Evolutionary conservation across 92 coral and sea anemone genomes (phyloP).

Genomic region (Plumapathes pennacea): DNA sequence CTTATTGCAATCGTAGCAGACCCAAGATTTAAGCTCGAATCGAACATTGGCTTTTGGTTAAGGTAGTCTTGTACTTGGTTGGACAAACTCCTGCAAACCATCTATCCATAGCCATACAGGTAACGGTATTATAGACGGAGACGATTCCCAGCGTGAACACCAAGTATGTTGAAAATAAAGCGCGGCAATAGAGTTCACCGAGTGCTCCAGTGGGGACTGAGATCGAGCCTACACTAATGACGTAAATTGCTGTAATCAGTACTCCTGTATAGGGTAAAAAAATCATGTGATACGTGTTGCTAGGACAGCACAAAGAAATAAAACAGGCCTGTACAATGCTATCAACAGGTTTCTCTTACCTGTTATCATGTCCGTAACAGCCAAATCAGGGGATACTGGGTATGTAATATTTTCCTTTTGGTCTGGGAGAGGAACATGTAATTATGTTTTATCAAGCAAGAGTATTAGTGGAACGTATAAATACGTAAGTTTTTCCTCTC

Average conservation of each 20-base stretch:
- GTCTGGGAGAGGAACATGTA: no score
- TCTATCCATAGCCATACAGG: constrained; percentile 79
- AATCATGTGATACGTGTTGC: background rate
- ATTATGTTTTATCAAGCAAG: no score
- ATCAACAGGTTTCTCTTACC: background rate
- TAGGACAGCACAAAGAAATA: background rate
- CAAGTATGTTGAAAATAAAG: constrained; percentile 73
- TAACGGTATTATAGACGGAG: constrained; percentile 84
- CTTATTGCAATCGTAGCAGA: constrained; percentile 58
- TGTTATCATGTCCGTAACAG: no score
- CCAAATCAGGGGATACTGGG: no score
- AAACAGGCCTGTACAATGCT: background rate
- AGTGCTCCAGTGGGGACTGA: constrained; percentile 59
- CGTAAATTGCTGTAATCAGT: constrained; percentile 69
- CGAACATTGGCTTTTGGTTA: constrained; percentile 60
- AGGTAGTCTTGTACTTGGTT: constrained; percentile 60
- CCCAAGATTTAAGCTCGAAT: constrained; percentile 52
- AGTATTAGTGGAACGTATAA: no score
- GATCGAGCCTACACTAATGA: constrained; percentile 46
- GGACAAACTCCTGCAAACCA: constrained; percentile 89
- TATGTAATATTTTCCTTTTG: no score
- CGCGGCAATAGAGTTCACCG: constrained; percentile 78
- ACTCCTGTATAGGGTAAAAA: no score
- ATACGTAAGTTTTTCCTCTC: no score
- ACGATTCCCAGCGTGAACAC: constrained; percentile 89